Evolutionary conservation across 2,797 vertebrate genomes (phyloP), one percentile per base, ranked within the genome.

Genomic region (Anas flavirostris): DNA sequence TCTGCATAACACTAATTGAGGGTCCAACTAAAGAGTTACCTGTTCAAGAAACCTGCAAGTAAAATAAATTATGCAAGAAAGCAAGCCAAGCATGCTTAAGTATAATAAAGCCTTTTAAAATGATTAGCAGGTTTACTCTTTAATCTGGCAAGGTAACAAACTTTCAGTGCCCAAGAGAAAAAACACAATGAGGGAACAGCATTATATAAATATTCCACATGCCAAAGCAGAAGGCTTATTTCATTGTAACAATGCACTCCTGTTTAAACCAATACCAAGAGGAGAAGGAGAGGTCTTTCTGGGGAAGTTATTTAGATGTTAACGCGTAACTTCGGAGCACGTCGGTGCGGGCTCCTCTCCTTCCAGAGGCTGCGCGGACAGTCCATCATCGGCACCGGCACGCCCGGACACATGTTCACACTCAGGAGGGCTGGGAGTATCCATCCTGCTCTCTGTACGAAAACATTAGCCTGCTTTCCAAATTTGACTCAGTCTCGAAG

Each of bases 31-130:
- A 84, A 88, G 91, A 86, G 72, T 89, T 88, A 91, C 94, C 72
- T 90, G 91, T 50, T 82, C 41, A 90, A 93, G 88, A 58, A 96
- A 93, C 60, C 50, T 84, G 64, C 9, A 18, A 91, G 66, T 88
- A 83, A 90, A 96, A 95, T 81, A 93, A 93, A 91, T 92, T 94
- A 95, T 91, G 82, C 85, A 94, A 95, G 87, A 94, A 95, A 90
- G 79, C 80, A 93, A 94, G 83, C 88, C 82, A 92, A 94, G 77
- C 89, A 72, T 76, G 50, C 55, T 39, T 41, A 81, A 88, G 75
- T 66, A 82, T 90, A 90, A 82, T 89, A 93, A 93, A 93, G 74
- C 75, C 78, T 92, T 93, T 92, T 90, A 68, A 92, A 95, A 80
- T 75, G 9, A 94, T 95, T 93, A 94, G 92, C 58, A 86, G 39